phyloP scores from a whole-genome alignment of 1,140 invertebrate genomes.

The Drosophila pseudoananassae region DNA sequence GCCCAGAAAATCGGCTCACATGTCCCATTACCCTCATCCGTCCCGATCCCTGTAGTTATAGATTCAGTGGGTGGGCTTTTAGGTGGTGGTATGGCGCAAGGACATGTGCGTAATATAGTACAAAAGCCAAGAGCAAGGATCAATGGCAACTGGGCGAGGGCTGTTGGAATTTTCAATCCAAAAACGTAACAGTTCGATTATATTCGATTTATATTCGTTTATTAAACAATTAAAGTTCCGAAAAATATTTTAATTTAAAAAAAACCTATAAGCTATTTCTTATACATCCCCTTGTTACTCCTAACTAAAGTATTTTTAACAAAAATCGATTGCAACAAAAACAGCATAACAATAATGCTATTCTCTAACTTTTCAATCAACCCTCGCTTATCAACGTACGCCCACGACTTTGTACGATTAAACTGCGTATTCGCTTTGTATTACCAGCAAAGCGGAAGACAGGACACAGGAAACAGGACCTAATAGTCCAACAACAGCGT shows the following conservation, averaged over 20 bases:
- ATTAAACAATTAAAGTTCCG: too few relatives aligned
- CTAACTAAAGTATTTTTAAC: too few relatives aligned
- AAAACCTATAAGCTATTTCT: too few relatives aligned
- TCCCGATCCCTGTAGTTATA: constrained; percentile 3
- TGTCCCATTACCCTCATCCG: constrained; percentile 28
- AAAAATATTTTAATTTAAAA: too few relatives aligned
- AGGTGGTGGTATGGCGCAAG: constrained; percentile 11
- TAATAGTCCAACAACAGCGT: constrained; percentile 36
- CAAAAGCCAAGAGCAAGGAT: constrained; percentile 19
- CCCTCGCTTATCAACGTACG: constrained; percentile 21
- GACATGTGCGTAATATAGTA: constrained; percentile 25
- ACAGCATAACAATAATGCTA: neutral
- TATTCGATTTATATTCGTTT: too few relatives aligned
- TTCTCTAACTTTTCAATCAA: neutral
- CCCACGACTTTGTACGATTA: constrained; percentile 46
- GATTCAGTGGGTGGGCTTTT: neutral
- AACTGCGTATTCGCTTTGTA: constrained; percentile 48
- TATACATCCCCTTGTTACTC: too few relatives aligned
- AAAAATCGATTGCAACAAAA: too few relatives aligned
- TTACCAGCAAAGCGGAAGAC: constrained; percentile 36
- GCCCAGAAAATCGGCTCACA: constrained; percentile 43
- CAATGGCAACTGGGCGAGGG: constrained; percentile 14
- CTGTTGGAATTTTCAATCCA: neutral
- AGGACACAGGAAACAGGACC: constrained; percentile 16
- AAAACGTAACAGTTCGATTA: too few relatives aligned